phyloP scores from a whole-genome alignment of 2,888 invertebrate genomes.

The Endomychus coccineus region DNA sequence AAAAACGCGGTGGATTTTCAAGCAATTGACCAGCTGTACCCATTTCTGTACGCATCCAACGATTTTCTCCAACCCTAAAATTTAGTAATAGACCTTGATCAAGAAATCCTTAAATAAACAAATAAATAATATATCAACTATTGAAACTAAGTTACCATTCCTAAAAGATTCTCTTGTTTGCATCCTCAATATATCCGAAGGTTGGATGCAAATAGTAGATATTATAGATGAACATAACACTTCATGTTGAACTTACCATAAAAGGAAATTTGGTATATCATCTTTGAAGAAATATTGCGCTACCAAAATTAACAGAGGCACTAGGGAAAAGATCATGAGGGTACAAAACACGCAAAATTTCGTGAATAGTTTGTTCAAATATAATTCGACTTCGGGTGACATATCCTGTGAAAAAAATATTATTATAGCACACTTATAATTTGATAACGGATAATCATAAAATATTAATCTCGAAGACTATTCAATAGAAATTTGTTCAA shows the following conservation, averaged over 20 bases:
- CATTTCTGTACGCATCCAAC: conserved; percentile 53
- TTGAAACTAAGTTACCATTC: no score
- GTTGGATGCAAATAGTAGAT: no score
- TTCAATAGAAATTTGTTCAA: no score
- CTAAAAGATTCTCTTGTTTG: no score
- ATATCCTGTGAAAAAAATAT: conserved; percentile 13
- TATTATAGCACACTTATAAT: background rate
- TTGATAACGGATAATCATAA: no score
- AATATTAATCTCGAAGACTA: no score
- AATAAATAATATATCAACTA: no score
- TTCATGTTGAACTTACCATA: conserved; percentile 30
- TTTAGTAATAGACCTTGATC: no score
- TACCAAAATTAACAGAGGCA: conserved; percentile 29
- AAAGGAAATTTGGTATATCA: conserved; percentile 35
- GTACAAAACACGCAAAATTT: conserved; percentile 24
- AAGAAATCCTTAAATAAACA: no score
- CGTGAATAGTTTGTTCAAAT: conserved; percentile 24
- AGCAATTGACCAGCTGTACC: conserved; percentile 56
- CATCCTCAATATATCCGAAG: no score
- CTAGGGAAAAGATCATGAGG: conserved; percentile 21
- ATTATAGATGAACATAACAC: background rate
- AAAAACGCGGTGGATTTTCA: conserved; percentile 42
- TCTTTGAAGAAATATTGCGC: conserved; percentile 25
- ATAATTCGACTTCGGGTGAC: conserved; percentile 21
- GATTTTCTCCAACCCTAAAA: conserved; percentile 51